A percentile compares a stretch with the other conserved stretches of the same genome.
These are phyloP conservation scores for Anagrus nilaparvatae DNA, from an alignment of 1,140 invertebrate genomes.

Conservation along the genomic window DNA sequence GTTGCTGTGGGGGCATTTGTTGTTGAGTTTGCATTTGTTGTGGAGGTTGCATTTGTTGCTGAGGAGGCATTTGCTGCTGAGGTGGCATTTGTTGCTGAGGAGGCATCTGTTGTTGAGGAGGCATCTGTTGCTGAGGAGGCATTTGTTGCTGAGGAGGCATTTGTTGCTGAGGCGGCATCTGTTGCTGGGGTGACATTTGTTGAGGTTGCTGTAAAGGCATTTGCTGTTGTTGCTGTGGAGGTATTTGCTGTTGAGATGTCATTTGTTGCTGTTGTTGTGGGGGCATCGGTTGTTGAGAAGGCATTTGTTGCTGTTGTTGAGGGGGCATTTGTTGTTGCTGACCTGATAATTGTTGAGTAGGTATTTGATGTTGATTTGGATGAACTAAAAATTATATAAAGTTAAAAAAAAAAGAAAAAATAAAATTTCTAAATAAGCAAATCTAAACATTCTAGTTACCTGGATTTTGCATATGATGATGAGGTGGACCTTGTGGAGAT, in stretches of 20 bases:
- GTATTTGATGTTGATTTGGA: slow-evolving; percentile 10
- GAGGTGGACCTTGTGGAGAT: slow-evolving; percentile 19
- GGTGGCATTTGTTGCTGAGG: slow-evolving; percentile 11
- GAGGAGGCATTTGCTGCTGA: slow-evolving; percentile 9
- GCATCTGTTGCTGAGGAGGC: slow-evolving; percentile 3
- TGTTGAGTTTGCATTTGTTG: slow-evolving; percentile 6
- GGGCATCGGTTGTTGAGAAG: slow-evolving; percentile 7
- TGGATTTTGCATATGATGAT: slow-evolving; percentile 17
- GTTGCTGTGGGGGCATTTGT: slow-evolving; percentile 9
- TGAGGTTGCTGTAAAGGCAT: slow-evolving; percentile 6
- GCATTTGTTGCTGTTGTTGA: slow-evolving; percentile 7
- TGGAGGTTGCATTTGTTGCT: slow-evolving; percentile 11
- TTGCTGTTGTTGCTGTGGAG: too few relatives aligned
- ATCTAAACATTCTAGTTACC: too few relatives aligned
- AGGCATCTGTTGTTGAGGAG: slow-evolving; percentile 9
- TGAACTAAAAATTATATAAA: too few relatives aligned
- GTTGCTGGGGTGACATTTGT: slow-evolving; percentile 8
- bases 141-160: slow-evolving; percentile 8
- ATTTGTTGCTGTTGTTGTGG: slow-evolving; percentile 3
- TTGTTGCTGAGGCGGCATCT: slow-evolving; percentile 4
- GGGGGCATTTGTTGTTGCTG: slow-evolving; percentile 14
- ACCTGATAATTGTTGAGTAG: slow-evolving; percentile 8
- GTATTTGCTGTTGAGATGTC: slow-evolving; percentile 8
- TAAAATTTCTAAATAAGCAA: too few relatives aligned
- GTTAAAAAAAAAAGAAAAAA: too few relatives aligned